phyloP scores from a whole-genome alignment of 1,140 invertebrate genomes.

The Trichomalopsis sarcophagae region DNA sequence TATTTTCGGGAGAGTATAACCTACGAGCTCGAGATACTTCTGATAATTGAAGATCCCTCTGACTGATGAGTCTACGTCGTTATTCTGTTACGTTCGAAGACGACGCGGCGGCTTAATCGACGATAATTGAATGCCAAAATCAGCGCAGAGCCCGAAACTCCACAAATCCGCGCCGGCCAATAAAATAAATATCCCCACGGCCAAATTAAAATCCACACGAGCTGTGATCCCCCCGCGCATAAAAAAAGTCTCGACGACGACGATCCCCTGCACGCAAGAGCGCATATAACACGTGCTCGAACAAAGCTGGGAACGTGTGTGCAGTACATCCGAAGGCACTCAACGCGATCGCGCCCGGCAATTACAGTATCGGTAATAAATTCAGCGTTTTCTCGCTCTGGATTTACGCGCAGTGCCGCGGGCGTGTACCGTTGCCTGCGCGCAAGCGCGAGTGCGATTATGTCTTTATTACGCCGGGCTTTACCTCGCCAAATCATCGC shows the following conservation, averaged over 20 bases:
- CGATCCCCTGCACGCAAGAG: not conserved
- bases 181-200: not conserved
- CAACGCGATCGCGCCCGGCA: constrained; percentile 25
- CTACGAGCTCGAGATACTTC: not conserved
- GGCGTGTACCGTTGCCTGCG: constrained; percentile 27
- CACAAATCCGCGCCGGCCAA: not conserved
- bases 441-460: constrained; percentile 43
- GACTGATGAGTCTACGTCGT: not conserved
- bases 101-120: no score
- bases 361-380: constrained; percentile 52
- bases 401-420: constrained; percentile 39
- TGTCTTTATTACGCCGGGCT: constrained; percentile 50
- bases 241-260: not conserved
- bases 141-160: not conserved
- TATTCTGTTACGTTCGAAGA: not conserved
- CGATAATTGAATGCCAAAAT: not conserved
- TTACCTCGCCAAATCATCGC: not conserved
- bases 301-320: not conserved
- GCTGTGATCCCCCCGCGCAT: not conserved
- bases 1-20: not conserved
- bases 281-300: not conserved
- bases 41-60: not conserved
- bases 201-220: not conserved
- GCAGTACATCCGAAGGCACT: not conserved
- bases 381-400: constrained; percentile 43